Evolutionary conservation across 1,140 invertebrate species (phyloP), one percentile per base, ranked within the genome.

Genomic region (Musca domestica): DNA sequence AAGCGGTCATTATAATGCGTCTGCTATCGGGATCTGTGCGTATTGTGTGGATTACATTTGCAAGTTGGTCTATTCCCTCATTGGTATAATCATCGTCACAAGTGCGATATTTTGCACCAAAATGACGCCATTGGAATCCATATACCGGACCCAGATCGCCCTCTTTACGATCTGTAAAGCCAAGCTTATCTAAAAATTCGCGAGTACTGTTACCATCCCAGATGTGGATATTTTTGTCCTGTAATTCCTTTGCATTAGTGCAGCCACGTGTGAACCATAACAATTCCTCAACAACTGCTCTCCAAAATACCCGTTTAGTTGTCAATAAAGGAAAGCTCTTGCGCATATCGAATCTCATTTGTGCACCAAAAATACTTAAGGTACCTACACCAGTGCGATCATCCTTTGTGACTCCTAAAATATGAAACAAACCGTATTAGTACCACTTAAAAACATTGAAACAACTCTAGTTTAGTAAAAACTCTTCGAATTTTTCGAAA

Each of bases 91-190:
- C 91, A 54, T 91, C 86, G 71, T 93, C 84, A 86, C 93, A 93
- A 72, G 92, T 88, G 48, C 86, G 83, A 82, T 99, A 99, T 74
- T 95, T 83, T 2, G 97, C 96, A 34, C 98, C 98, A 87, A 91
- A 99, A 83, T 99, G 96, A 67, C 98, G 86, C 98, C 98, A 99
- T 81, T 99, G 98, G 78, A 99, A 99, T 0, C 98, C 98, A 86
- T 99, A 99, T 22, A 99, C 88, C 6, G 98, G 98, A 1, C 98
- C 98, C 25, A 99, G 85, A 85, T 99, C 98, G 66, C 96, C 96
- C 86, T 95, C 96, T 81, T 95, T 90, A 67, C 96, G 85, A 49
- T 98, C 88, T 2, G 76, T 87, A 68, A 99, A 91, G 22, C 96
- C 96, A 51, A 90, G 83, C n/a, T 88, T 90, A 82, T 99, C 94